These are phyloP conservation scores for Parascotia fuliginaria DNA, from an alignment of 2,888 invertebrate species.

Conservation along the genomic window DNA sequence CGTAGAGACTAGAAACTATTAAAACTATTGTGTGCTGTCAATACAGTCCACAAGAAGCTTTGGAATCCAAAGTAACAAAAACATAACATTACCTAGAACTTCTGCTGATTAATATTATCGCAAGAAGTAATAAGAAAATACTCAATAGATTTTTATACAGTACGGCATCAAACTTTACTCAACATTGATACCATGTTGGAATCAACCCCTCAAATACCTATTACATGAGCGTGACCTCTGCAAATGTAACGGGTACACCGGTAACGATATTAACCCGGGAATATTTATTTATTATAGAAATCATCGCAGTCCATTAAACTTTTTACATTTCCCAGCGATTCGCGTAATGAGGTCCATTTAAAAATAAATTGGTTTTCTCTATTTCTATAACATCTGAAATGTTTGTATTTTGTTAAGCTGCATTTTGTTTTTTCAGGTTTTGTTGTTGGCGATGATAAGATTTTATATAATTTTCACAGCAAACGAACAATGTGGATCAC, in stretches of 20 bases:
- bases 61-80: too few species aligned
- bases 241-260: constrained; percentile 1
- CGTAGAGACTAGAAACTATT: too few species aligned
- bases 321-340: constrained; percentile 19
- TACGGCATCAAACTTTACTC: not conserved
- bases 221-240: not conserved
- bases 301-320: constrained; percentile 17
- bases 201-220: not conserved
- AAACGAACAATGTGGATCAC: too few species aligned
- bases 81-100: too few species aligned
- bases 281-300: constrained; percentile 20
- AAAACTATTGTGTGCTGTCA: too few species aligned
- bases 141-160: too few species aligned
- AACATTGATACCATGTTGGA: not conserved
- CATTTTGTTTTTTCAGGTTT: not conserved
- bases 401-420: not conserved
- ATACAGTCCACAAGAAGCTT: too few species aligned
- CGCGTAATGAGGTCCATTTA: constrained; percentile 17
- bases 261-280: constrained; percentile 11
- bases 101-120: too few species aligned
- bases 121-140: too few species aligned
- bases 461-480: too few species aligned
- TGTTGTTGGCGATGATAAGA: too few species aligned
- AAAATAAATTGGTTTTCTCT: constrained; percentile 17
- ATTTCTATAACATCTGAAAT: constrained; percentile 5